Base-by-base conservation (phyloP, 2,888 invertebrate genomes). In the Serripes groenlandicus region DNA sequence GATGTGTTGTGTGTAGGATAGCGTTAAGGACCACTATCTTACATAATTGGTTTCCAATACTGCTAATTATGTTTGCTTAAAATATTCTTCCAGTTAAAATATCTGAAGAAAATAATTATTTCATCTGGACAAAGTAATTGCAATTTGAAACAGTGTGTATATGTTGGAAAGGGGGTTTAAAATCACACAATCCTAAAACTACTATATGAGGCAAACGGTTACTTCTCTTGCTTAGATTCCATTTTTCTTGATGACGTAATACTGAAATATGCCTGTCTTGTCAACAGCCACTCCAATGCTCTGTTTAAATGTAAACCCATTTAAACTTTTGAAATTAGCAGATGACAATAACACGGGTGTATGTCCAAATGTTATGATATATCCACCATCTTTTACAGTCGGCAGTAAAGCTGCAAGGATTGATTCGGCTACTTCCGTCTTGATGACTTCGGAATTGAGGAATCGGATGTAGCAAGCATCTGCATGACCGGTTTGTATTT, bases 361-460 rank as follows among this genome's bases (percentile, higher is more conserved):
- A 72, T 90, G 90, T 18, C 90, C 90, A 73, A 90, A 89, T 18
- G 86, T 87, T n/a, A 90, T 77, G 26, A 89, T 80, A 34, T 85
- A 85, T 26, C 89, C 89, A 0, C 86, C 85, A 0, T 42, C 56
- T 32, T 86, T 87, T 0, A 89, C 90, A 3, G 90, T 89, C 11
- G 86, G 81, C 1, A 89, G 69, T 3, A 90, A 49, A 3, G 89
- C 88, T 2, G 23, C 3, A 23, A 90, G 56, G 15, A 90, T 68
- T 11, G 64, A 69, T 56, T 89, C 89, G 0, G 89, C 90, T 60
- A 89, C 88, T 15, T 84, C 74, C 11, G 88, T 86, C 35, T 80
- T 89, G 18, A 90, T 83, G 0, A 90, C 90, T 72, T 90, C 90
- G 9, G 88, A 89, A 42, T 90, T 90, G 34, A 90, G 78, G 68